Percentiles rank a stretch among this genome's conserved stretches.
Conservation (phyloP, 2,888 invertebrate species). For the Acleris emargana region DNA sequence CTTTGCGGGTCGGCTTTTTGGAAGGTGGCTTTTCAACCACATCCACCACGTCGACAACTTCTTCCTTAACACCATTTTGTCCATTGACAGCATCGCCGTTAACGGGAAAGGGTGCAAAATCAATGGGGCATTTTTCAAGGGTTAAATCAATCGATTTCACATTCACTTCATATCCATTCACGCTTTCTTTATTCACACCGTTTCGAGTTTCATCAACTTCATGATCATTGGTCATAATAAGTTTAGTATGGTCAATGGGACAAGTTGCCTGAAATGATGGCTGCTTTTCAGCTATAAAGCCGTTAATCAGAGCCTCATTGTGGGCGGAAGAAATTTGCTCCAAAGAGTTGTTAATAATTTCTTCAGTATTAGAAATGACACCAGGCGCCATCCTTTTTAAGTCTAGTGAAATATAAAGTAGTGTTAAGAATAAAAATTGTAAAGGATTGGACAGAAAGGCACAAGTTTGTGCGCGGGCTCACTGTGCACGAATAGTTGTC, state of each 20-base stretch:
- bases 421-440: constrained; percentile 10
- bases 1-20: constrained; percentile 57
- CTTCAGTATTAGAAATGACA: constrained; percentile 62
- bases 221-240: neutral
- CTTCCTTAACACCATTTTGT: constrained; percentile 35
- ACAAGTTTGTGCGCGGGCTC: constrained; percentile 56
- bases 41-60: constrained; percentile 31
- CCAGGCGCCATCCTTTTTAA: constrained; percentile 68
- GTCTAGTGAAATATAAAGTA: neutral
- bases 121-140: constrained; percentile 17
- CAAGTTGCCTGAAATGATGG: constrained; percentile 50
- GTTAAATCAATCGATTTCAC: constrained; percentile 6
- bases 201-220: constrained; percentile 35
- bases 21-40: constrained; percentile 46
- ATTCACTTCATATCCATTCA: constrained; percentile 14
- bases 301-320: constrained; percentile 50
- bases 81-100: constrained; percentile 38
- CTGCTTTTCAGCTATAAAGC: constrained; percentile 41
- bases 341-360: constrained; percentile 53
- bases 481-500: constrained; percentile 60
- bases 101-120: neutral
- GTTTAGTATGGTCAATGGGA: constrained; percentile 42
- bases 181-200: constrained; percentile 16
- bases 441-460: constrained; percentile 46
- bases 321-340: constrained; percentile 46